Percentiles rank a stretch among this genome's conserved stretches.
phyloP scores from a whole-genome alignment of 2,888 invertebrate genomes.

The Phragmatobia fuliginosa region DNA sequence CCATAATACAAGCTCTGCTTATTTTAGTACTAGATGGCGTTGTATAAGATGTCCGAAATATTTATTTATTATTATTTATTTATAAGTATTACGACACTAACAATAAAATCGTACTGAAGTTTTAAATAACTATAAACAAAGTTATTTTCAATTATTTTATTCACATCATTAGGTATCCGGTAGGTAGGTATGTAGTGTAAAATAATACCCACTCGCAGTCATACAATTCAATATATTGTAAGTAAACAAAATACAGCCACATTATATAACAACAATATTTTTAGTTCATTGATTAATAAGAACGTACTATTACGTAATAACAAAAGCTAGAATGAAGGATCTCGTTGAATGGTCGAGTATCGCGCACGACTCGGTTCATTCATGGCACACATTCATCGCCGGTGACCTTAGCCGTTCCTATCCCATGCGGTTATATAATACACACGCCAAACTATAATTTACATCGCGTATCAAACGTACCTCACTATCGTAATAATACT shows the following conservation, averaged over 20 bases:
- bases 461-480: constrained; percentile 35
- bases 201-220: not conserved
- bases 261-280: constrained; percentile 50
- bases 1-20: no score
- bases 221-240: constrained; percentile 14
- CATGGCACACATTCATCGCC: constrained; percentile 66
- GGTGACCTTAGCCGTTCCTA: constrained; percentile 68
- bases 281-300: constrained; percentile 58
- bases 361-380: constrained; percentile 69
- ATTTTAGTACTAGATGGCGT: no score
- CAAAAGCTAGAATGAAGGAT: constrained; percentile 72
- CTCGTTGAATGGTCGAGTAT: constrained; percentile 69
- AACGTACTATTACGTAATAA: constrained; percentile 66
- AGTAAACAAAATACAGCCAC: constrained; percentile 44
- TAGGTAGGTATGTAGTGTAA: no score
- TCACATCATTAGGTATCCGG: constrained; percentile 38
- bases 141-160: no score
- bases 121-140: constrained; percentile 31
- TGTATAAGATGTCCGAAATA: no score
- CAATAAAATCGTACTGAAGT: constrained; percentile 19
- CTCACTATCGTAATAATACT: constrained; percentile 25
- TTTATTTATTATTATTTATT: no score
- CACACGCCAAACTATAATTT: constrained; percentile 40
- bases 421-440: constrained; percentile 63
- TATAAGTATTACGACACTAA: constrained; percentile 26